These are phyloP conservation scores for Rhagonycha lutea DNA, from an alignment of 2,888 invertebrate genomes.

Conservation along the genomic window DNA sequence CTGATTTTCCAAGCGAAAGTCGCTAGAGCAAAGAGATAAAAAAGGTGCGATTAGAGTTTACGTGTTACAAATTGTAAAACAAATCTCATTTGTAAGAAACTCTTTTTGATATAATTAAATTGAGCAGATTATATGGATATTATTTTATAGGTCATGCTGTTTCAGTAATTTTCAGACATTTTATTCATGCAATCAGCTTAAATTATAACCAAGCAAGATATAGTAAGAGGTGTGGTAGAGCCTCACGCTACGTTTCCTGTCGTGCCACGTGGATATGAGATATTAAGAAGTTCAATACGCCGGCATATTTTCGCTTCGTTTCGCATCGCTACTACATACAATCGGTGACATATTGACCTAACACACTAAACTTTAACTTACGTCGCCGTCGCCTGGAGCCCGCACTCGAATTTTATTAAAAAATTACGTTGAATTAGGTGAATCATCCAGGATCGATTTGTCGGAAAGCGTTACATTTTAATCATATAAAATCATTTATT, in stretches of 20 bases:
- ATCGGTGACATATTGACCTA: constrained; percentile 41
- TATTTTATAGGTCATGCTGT: constrained; percentile 19
- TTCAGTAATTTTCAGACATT: constrained; percentile 14
- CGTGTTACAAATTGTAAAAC: neutral
- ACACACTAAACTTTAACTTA: constrained; percentile 32
- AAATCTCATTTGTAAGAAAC: neutral
- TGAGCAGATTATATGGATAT: neutral
- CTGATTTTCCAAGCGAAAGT: neutral
- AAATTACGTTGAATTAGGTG: neutral
- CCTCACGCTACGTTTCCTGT: constrained; percentile 34
- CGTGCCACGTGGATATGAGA: constrained; percentile 23
- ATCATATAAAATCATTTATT: neutral
- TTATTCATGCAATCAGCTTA: constrained; percentile 21
- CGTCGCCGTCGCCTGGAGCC: neutral
- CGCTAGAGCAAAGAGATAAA: neutral
- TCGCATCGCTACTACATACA: constrained; percentile 19
- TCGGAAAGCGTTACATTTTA: neutral
- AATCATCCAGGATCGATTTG: neutral
- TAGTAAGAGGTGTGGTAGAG: constrained; percentile 30
- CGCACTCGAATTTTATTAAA: neutral
- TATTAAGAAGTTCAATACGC: constrained; percentile 28
- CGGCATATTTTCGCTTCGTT: constrained; percentile 7
- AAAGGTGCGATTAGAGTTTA: neutral
- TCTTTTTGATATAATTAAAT: neutral
- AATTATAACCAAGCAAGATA: constrained; percentile 24